Percentiles rank a stretch among this genome's conserved stretches.
Evolutionary conservation across 2,113 vertebrate species (phyloP).

Genomic region (Platycercus adscitus): DNA sequence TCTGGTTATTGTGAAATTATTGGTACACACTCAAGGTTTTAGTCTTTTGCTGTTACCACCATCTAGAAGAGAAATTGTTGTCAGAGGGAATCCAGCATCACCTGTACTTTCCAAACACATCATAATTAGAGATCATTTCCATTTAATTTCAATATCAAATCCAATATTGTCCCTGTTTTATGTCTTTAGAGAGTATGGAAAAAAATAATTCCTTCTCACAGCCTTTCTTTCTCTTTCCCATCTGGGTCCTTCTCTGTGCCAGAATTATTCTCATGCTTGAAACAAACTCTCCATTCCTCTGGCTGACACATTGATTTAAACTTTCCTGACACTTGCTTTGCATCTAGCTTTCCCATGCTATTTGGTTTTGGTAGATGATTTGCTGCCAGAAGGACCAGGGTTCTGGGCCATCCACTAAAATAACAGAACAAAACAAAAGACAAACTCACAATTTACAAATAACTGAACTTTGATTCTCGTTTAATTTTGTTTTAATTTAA

Average conservation of each 20-base stretch:
- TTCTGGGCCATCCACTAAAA: background rate
- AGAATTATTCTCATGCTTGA: conserved; percentile 1
- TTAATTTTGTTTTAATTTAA: background rate
- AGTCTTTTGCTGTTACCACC: background rate
- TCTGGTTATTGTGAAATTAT: background rate
- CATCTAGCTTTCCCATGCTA: background rate
- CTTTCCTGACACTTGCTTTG: background rate
- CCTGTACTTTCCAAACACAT: background rate
- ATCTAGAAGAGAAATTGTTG: background rate
- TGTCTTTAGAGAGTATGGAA: background rate
- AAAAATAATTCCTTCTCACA: background rate
- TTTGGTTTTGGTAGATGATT: background rate
- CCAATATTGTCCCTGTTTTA: background rate
- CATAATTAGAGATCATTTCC: background rate
- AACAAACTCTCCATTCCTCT: background rate
- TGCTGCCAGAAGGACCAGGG: background rate
- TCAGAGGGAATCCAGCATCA: background rate
- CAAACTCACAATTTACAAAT: background rate
- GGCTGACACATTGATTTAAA: background rate
- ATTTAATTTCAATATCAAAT: background rate
- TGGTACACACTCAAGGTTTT: background rate
- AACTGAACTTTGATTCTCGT: background rate
- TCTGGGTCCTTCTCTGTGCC: background rate
- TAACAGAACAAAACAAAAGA: background rate
- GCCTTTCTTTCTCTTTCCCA: background rate